phyloP scores from a whole-genome alignment of 2,113 vertebrate genomes.

The Toxotes chatareus region DNA sequence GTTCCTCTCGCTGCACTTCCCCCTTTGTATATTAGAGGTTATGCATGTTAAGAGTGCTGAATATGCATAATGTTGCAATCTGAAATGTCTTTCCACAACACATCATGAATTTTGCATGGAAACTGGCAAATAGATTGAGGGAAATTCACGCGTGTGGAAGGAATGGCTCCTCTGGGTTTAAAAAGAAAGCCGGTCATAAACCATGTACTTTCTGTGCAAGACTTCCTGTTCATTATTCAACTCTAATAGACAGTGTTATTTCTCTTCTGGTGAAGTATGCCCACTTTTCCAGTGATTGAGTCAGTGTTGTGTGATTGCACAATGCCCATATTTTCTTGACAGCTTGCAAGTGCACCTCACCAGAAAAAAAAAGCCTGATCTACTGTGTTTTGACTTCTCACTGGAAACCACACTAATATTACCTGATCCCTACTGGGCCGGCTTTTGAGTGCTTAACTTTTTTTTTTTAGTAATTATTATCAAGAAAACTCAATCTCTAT shows the following conservation, averaged over 20 bases:
- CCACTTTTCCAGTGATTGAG: conserved; percentile 35
- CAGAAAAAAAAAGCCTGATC: background rate
- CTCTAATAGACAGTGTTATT: conserved; percentile 23
- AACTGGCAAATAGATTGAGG: conserved; percentile 24
- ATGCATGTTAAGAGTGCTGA: conserved; percentile 29
- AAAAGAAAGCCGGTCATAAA: conserved; percentile 9
- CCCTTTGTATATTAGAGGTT: background rate
- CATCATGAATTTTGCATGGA: conserved; percentile 44
- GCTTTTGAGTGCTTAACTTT: conserved; percentile 2
- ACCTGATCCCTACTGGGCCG: background rate
- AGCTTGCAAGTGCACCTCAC: conserved; percentile 6
- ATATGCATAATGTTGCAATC: conserved; percentile 27
- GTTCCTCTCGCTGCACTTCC: background rate
- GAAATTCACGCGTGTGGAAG: conserved; percentile 49
- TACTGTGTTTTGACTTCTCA: background rate
- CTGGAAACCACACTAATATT: conserved; percentile 5
- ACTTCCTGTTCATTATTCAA: background rate
- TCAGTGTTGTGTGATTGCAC: conserved; percentile 26
- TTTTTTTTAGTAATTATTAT: background rate
- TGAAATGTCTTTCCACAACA: conserved; percentile 28
- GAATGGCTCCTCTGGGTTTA: conserved; percentile 31
- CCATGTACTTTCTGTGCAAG: background rate
- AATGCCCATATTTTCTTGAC: conserved; percentile 38
- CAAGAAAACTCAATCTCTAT: background rate
- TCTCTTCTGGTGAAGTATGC: background rate